Evolutionary conservation across 2,797 vertebrate species (phyloP), one percentile per base, ranked within the genome.

Genomic region (Labeo calbasu): DNA sequence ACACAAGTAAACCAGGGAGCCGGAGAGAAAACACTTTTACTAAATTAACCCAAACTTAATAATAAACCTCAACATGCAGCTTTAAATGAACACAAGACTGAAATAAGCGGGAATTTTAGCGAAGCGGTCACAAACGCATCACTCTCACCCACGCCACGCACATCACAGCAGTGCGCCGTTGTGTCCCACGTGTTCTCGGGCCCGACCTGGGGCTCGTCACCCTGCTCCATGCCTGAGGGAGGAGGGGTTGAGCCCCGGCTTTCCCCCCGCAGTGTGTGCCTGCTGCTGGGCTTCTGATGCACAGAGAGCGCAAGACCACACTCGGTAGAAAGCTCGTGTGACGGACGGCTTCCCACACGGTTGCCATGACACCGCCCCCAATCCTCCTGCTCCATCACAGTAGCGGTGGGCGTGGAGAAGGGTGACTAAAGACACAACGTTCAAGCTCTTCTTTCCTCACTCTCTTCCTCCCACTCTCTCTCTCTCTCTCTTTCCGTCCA

Each of bases 311-410:
- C 19, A 21, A 70, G 70, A 83, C 66, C 11, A 55, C n/a, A 63
- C 77, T 81, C 73, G 43, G 57, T 77, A 82, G 69, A 51, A 78
- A 86, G 79, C 77, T 83, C 79, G 76, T 69, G 78, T 84, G 87
- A 89, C 79, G 87, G 89, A 88, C 77, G 83, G 87, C 88, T 88
- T 88, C 90, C 88, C 85, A 87, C 86, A 87, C 88, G 79, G 92
- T 93, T 91, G 91, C 91, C 91, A 94, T 94, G 93, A 92, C 90
- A 89, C 92, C 92, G 69, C 92, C 92, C 88, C 91, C 89, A 91
- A 89, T 91, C 90, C 86, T 87, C 92, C 88, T 51, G 79, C 90
- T 91, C 87, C 82, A 73, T 90, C 89, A 32, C 82, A 88, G 88
- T 79, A 81, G 48, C 65, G 88, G 91, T 90, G 87, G 90, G 91